Percentiles rank a stretch among this genome's conserved stretches.
phyloP scores from a whole-genome alignment of 2,888 invertebrate genomes.

The Tetanocera ferruginea region DNA sequence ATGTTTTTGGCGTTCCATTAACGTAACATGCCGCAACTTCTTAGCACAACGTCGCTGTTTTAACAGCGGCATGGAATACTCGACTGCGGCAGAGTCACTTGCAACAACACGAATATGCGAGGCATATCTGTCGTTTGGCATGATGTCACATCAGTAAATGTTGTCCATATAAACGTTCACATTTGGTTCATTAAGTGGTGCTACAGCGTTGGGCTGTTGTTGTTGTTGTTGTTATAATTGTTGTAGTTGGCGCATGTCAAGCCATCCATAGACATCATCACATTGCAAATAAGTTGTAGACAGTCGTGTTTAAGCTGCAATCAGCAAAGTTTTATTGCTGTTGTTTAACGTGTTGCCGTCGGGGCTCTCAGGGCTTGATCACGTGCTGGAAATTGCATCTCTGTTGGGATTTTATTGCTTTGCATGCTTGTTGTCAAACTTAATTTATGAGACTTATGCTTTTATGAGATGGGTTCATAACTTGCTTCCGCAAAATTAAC shows the following conservation, averaged over 20 bases:
- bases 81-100: neutral
- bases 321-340: slow-evolving; percentile 23
- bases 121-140: no score
- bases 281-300: slow-evolving; percentile 27
- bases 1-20: slow-evolving; percentile 54
- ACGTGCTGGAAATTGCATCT: slow-evolving; percentile 1
- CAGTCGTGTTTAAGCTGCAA: slow-evolving; percentile 29
- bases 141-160: slow-evolving; percentile 6
- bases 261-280: slow-evolving; percentile 4
- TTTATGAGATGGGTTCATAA: no score
- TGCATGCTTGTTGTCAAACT: neutral
- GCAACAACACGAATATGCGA: neutral
- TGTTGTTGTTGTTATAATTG: neutral
- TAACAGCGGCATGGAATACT: no score
- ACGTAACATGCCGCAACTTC: no score
- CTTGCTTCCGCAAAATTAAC: no score
- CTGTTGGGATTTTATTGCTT: neutral
- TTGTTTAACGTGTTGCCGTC: slow-evolving; percentile 1
- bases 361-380: neutral
- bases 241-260: slow-evolving; percentile 25
- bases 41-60: no score
- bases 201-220: neutral
- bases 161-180: slow-evolving; percentile 7
- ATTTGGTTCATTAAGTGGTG: neutral
- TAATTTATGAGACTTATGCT: no score